Conservation (phyloP, 1,140 invertebrate genomes). For the Caligus rogercresseyi region DNA sequence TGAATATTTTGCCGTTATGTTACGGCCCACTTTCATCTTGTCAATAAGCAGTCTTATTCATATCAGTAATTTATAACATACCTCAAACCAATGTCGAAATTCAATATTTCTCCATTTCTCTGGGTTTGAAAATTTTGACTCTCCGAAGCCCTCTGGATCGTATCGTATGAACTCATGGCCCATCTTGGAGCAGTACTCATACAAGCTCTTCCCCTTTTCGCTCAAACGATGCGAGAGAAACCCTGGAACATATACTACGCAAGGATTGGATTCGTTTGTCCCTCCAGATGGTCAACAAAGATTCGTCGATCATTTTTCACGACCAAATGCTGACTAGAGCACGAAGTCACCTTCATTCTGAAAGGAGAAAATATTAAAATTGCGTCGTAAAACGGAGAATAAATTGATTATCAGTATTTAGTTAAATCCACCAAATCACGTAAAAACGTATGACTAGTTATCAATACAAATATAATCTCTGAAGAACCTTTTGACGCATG, state of each 20-base stretch:
- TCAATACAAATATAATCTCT: too few species aligned
- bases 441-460: too few species aligned
- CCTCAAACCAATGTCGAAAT: background rate
- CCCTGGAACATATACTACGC: background rate
- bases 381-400: too few species aligned
- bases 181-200: background rate
- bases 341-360: too few species aligned
- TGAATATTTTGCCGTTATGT: too few species aligned
- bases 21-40: too few species aligned
- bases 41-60: too few species aligned
- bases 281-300: background rate
- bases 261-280: background rate
- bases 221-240: background rate
- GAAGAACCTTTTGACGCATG: too few species aligned
- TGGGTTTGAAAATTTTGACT: background rate
- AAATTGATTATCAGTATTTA: too few species aligned
- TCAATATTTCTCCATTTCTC: background rate
- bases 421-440: too few species aligned
- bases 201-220: background rate
- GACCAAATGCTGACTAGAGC: background rate
- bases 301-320: background rate
- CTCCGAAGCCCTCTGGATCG: background rate
- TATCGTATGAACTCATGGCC: background rate
- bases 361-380: too few species aligned
- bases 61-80: background rate